Conservation (phyloP, 2,797 vertebrate species). For the Sebastes vulpes region DNA sequence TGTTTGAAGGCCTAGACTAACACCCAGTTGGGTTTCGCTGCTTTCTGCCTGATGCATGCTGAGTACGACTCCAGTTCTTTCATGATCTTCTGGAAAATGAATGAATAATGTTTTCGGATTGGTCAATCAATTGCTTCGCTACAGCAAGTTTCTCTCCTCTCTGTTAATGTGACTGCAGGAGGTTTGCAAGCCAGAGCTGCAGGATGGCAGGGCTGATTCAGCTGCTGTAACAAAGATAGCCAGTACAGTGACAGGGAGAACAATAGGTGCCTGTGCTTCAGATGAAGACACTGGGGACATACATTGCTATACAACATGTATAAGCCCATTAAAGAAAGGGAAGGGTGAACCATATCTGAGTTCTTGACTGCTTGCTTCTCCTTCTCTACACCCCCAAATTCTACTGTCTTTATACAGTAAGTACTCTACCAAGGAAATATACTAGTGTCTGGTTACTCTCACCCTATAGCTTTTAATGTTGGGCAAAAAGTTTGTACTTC, state of each 20-base stretch:
- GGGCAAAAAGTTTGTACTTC: not conserved
- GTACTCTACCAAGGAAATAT: not conserved
- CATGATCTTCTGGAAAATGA: not conserved
- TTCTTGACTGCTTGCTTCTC: not conserved
- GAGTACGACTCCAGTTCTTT: not conserved
- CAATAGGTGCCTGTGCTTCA: conserved; percentile 2
- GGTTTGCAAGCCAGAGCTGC: conserved; percentile 2
- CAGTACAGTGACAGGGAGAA: conserved; percentile 22
- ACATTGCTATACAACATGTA: not conserved
- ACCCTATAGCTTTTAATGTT: not conserved
- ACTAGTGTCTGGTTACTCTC: not conserved
- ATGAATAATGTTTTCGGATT: not conserved
- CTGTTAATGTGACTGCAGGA: conserved; percentile 13
- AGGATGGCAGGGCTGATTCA: conserved; percentile 34
- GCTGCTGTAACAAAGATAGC: conserved; percentile 28
- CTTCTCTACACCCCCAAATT: not conserved
- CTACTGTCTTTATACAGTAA: not conserved
- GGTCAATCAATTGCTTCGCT: not conserved
- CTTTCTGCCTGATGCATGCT: not conserved
- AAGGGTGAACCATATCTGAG: not conserved
- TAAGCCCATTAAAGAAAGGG: not conserved
- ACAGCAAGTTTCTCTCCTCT: not conserved
- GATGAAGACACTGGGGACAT: not conserved
- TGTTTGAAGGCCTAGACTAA: not conserved
- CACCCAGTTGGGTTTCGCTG: not conserved